A percentile compares a stretch with the other conserved stretches of the same genome.
These are phyloP conservation scores for Leucopsar rothschildi DNA, from an alignment of 2,113 vertebrate species.

Conservation along the genomic window DNA sequence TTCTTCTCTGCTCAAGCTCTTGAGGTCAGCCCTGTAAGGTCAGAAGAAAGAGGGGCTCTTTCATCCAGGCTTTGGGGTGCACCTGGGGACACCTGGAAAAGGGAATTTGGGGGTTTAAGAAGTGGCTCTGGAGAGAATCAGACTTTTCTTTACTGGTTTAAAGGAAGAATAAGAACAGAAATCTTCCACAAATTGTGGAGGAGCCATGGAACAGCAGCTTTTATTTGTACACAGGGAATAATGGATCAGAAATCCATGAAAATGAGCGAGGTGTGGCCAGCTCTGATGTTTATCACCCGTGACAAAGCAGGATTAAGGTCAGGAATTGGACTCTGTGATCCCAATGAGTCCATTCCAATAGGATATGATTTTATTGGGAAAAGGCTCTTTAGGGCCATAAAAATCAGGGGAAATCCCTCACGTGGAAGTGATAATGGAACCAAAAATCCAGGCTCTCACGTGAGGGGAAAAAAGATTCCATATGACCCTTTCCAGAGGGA, in stretches of 20 bases:
- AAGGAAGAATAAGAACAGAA: accelerated
- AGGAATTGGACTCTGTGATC: background rate
- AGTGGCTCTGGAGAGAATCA: accelerated
- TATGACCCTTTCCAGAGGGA: background rate
- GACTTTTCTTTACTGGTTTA: background rate
- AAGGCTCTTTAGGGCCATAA: background rate
- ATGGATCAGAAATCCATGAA: background rate
- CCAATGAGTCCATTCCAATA: background rate
- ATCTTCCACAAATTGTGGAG: background rate
- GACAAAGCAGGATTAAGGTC: background rate
- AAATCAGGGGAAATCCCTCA: background rate
- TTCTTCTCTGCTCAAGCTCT: background rate
- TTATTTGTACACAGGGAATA: background rate
- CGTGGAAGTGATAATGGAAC: accelerated
- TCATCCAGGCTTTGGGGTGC: background rate
- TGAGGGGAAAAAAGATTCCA: background rate
- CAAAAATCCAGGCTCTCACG: accelerated
- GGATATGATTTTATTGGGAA: background rate
- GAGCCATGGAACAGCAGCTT: background rate
- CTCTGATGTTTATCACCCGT: background rate
- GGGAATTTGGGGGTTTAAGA: background rate
- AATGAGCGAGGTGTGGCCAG: background rate
- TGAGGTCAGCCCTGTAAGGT: background rate
- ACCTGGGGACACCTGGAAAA: background rate
- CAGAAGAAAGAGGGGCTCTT: background rate